Evolutionary conservation across 1,140 invertebrate species (phyloP).

Genomic region (Drosophila kanapiae): DNA sequence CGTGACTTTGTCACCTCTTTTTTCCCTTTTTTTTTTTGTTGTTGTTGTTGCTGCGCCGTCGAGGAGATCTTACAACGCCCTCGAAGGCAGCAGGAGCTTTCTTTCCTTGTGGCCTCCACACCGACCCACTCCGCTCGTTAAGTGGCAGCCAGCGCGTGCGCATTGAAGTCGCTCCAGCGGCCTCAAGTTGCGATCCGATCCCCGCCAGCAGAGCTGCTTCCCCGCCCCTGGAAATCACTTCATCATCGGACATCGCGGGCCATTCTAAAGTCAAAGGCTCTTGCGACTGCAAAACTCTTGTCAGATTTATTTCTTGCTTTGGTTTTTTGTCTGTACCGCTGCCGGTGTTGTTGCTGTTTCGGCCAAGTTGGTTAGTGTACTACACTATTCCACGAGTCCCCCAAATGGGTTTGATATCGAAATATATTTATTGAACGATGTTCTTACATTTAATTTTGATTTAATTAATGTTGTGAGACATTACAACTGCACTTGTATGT

Average conservation of each 20-base stretch:
- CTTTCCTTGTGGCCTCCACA: slow-evolving; percentile 53
- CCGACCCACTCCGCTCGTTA: slow-evolving; percentile 58
- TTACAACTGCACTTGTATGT: not conserved
- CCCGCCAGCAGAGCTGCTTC: slow-evolving; percentile 5
- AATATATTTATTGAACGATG: not conserved
- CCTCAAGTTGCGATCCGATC: slow-evolving; percentile 26
- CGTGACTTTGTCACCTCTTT: slow-evolving; percentile 85
- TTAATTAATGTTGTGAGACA: not conserved
- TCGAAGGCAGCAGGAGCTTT: slow-evolving; percentile 70
- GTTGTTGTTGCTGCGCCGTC: slow-evolving; percentile 31
- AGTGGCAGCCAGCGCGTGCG: slow-evolving; percentile 81
- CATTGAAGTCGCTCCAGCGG: slow-evolving; percentile 62
- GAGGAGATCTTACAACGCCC: slow-evolving; percentile 75
- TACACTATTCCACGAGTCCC: not conserved
- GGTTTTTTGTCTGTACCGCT: slow-evolving; percentile 33
- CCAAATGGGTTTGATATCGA: too few species aligned
- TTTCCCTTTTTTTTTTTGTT: slow-evolving; percentile 49
- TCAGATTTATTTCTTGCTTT: slow-evolving; percentile 74
- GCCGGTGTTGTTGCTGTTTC: slow-evolving; percentile 33
- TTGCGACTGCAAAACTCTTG: slow-evolving; percentile 70
- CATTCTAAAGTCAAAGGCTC: slow-evolving; percentile 77
- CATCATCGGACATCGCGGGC: slow-evolving; percentile 64
- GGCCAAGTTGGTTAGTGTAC: slow-evolving; percentile 38
- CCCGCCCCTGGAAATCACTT: slow-evolving; percentile 69
- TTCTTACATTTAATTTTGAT: not conserved